Base-by-base conservation (phyloP, 2,888 invertebrate genomes). In the Cryptus viduatorius region DNA sequence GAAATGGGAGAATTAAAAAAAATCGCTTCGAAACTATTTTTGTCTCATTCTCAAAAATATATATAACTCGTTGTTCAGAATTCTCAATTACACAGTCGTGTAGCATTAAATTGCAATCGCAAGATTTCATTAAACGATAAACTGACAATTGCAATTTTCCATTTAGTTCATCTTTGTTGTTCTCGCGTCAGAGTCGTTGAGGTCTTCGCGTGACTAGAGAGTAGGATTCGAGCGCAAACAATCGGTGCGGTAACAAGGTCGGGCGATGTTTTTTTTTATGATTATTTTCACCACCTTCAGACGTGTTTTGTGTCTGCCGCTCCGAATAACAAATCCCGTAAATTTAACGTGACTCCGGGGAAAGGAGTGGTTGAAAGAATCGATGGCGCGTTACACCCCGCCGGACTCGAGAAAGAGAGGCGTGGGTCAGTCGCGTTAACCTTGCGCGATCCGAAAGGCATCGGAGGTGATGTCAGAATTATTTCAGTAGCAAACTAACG, bases 401-500 rank as follows among this genome's bases (percentile, higher is more conserved):
- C 19, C 19, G 37, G 29, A 14, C 24, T 24, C 42, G n/a, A 37
- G 68, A 69, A 14, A 44, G 59, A 14, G 61, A 59, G 71, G 72
- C 46, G 76, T 67, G 75, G 82, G 81, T 82, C 82, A 77, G 50
- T 80, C 68, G 79, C 44, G 71, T 82, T 82, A 79, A 84, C 82
- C 84, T 84, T 79, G 59, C 14, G 44, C 69, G 50, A 78, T 79
- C 37, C 71, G 65, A 50, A 79, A 79, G 82, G 79, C 84, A 84
- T 79, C 59, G 48, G 31, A 48, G 64, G 61, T 84, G 84, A 84
- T 79, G 84, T 84, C 84, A 84, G 44, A 67, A 84, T 79, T 82
- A 84, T 84, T 84, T 82, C 44, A 71, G 81, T 65, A 50, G 37
- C 19, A 53, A 46, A 37, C 61, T 61, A 68, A 72, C 68, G 46